These are phyloP conservation scores for Lysiphlebus fabarum DNA, from an alignment of 1,140 invertebrate genomes.

Conservation along the genomic window DNA sequence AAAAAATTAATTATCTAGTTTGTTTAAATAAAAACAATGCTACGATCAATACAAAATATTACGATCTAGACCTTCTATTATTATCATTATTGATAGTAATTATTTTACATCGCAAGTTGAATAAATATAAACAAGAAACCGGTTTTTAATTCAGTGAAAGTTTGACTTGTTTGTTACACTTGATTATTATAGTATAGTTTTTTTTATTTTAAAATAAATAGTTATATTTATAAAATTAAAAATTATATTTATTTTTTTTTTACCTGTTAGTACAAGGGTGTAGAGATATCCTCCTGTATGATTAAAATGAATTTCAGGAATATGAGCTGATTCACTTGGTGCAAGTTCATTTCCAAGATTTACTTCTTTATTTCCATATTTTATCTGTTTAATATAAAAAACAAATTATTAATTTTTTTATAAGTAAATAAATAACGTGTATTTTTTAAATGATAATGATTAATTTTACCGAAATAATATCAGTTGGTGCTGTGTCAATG, in stretches of 20 bases:
- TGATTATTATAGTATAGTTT: neutral
- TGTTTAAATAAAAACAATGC: no score
- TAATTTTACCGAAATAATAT: conserved; percentile 48
- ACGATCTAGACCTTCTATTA: no score
- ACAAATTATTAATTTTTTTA: no score
- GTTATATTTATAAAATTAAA: neutral
- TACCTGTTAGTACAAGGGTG: conserved; percentile 63
- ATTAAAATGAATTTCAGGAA: conserved; percentile 52
- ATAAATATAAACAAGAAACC: neutral
- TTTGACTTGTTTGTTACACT: neutral
- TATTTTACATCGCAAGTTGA: neutral
- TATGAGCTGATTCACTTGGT: conserved; percentile 47
- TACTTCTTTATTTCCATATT: conserved; percentile 48
- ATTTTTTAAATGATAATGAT: neutral
- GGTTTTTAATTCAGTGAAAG: neutral
- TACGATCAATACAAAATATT: no score
- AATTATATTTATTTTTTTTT: conserved; percentile 5
- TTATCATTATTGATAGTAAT: no score
- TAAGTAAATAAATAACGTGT: neutral
- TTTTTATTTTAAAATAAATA: neutral
- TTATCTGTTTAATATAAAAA: conserved; percentile 39
- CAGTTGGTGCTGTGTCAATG: conserved; percentile 45
- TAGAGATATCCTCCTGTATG: conserved; percentile 57
- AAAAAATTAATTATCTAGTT: no score
- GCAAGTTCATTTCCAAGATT: conserved; percentile 60